Conservation (phyloP, 1,140 invertebrate genomes). For the Bombus huntii region DNA sequence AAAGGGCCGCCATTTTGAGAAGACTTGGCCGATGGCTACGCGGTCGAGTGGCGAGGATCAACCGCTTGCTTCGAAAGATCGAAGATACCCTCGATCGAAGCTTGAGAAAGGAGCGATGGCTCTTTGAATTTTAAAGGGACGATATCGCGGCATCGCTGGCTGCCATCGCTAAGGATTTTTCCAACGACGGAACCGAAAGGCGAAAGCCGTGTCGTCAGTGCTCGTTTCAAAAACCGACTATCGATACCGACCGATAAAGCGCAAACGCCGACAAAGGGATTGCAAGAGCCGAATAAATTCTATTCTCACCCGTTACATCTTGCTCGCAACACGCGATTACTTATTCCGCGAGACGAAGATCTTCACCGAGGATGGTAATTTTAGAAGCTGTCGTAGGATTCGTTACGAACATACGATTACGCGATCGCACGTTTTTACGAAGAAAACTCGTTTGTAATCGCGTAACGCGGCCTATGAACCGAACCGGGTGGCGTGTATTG, state of each 20-base stretch:
- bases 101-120: background rate
- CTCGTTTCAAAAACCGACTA: background rate
- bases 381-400: background rate
- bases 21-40: slow-evolving; percentile 17
- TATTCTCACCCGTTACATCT: background rate
- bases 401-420: too few relatives aligned
- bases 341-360: too few relatives aligned
- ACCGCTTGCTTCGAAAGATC: background rate
- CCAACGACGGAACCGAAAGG: background rate
- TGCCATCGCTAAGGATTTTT: background rate
- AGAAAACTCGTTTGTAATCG: background rate
- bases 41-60: background rate
- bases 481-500: background rate
- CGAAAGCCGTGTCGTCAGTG: too few relatives aligned
- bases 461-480: background rate
- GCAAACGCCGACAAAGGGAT: background rate
- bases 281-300: background rate
- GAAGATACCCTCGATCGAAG: background rate
- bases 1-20: slow-evolving; percentile 71
- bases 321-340: too few relatives aligned
- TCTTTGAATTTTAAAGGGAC: slow-evolving; percentile 21
- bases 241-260: background rate
- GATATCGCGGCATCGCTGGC: background rate
- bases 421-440: background rate
- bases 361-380: too few relatives aligned